Percentiles rank a stretch among this genome's conserved stretches.
phyloP scores from a whole-genome alignment of 2,888 invertebrate species.

The Rutpela maculata region DNA sequence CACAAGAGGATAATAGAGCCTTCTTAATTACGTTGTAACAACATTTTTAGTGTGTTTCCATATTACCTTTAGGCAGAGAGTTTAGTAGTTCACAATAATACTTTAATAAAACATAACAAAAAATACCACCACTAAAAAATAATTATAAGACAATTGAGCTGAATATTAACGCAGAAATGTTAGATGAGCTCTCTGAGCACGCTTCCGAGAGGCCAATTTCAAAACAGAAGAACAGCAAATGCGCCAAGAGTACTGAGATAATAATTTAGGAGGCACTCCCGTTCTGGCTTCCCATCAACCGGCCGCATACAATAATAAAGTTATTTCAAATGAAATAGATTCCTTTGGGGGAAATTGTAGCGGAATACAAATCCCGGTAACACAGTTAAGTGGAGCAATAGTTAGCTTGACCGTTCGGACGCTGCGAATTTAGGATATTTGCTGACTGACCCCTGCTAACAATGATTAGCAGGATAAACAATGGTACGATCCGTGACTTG shows the following conservation, averaged over 20 bases:
- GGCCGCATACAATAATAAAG: neutral
- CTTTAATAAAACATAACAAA: too few species aligned
- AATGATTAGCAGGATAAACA: conserved; percentile 22
- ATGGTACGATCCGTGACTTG: conserved; percentile 27
- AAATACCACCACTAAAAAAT: too few species aligned
- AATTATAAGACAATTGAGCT: too few species aligned
- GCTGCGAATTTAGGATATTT: conserved; percentile 12
- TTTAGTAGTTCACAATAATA: too few species aligned
- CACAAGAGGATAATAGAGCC: too few species aligned
- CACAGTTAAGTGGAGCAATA: conserved; percentile 4
- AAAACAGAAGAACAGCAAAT: neutral
- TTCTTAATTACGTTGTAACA: too few species aligned
- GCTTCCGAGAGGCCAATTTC: neutral
- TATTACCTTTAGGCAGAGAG: too few species aligned
- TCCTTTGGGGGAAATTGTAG: neutral
- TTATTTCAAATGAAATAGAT: conserved; percentile 7
- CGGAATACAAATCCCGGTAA: conserved; percentile 11
- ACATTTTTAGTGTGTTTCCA: too few species aligned
- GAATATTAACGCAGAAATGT: too few species aligned
- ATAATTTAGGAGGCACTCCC: neutral
- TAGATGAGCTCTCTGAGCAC: too few species aligned
- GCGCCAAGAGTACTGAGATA: neutral
- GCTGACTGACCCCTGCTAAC: conserved; percentile 13
- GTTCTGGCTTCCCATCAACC: neutral
- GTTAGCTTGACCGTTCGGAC: conserved; percentile 6